phyloP scores from a whole-genome alignment of 1,140 invertebrate genomes.

The Camponotus floridanus region DNA sequence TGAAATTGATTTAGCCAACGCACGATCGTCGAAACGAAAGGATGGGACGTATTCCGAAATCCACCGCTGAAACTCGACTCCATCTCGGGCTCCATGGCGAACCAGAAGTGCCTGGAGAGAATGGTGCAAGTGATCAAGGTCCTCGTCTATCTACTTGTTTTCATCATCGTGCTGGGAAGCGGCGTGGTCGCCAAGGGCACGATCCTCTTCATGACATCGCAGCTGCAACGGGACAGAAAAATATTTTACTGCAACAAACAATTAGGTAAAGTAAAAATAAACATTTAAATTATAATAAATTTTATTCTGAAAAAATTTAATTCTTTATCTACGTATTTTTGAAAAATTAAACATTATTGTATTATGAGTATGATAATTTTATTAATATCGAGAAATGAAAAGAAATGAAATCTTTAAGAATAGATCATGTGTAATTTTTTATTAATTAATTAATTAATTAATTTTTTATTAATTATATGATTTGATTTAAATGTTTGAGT shows the following conservation, averaged over 20 bases:
- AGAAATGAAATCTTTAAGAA: too few relatives aligned
- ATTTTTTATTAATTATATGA: too few relatives aligned
- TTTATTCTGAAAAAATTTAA: background rate
- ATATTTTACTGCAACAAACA: slow-evolving; percentile 94
- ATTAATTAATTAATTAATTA: too few relatives aligned
- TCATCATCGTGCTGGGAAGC: slow-evolving; percentile 92
- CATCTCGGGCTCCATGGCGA: slow-evolving; percentile 95
- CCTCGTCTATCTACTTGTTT: slow-evolving; percentile 94
- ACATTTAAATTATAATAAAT: too few relatives aligned
- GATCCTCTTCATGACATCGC: slow-evolving; percentile 96
- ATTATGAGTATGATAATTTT: background rate
- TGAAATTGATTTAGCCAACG: slow-evolving; percentile 89
- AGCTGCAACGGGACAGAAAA: slow-evolving; percentile 91
- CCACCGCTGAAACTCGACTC: slow-evolving; percentile 95
- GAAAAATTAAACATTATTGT: background rate
- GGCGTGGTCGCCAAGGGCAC: slow-evolving; percentile 95
- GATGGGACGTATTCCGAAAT: slow-evolving; percentile 98
- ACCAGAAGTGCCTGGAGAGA: slow-evolving; percentile 94
- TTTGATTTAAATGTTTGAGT: too few relatives aligned
- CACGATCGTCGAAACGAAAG: slow-evolving; percentile 94
- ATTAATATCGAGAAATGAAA: background rate
- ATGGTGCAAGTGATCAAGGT: slow-evolving; percentile 95
- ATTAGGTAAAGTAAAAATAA: slow-evolving; percentile 88
- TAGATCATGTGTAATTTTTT: too few relatives aligned
- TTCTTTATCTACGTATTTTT: too few relatives aligned